Evolutionary conservation across 2,888 invertebrate genomes (phyloP), one percentile per base, ranked within the genome.

Genomic region (Trichopria drosophilae): DNA sequence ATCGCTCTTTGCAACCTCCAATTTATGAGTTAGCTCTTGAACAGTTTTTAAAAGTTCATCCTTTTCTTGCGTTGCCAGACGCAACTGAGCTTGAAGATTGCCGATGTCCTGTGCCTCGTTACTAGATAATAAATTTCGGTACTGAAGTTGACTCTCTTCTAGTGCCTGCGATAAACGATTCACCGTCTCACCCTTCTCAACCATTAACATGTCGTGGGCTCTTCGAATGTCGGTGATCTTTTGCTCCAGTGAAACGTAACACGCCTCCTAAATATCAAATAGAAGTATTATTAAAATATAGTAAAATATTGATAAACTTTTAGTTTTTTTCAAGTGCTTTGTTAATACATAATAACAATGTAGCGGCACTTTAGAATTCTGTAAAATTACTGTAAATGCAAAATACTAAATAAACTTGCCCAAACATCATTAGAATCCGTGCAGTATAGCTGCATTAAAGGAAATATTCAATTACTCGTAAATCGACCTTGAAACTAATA

Each of bases 111-210:
- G 81, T 13, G 67, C 76, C 1, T 76, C 76, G 6, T 81, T 68
- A 12, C 61, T 75, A 12, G 79, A 67, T 60, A 75, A 79, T 40
- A 79, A 56, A 52, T 78, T 76, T 6, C 76, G 72, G 57, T 73
- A 79, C 29, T 77, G 77, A 6, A 71, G 59, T 59, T 86, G 86
- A 1, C 84, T 81, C 5, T 81, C 79, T 54, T 83, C 81, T 36
- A 86, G 61, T 16, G 82, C 84, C 16, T 76, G 73, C 1, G 81
- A 82, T n/a, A 86, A 61, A 34, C 81, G 78, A 69, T 85, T 85
- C 51, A 86, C 84, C 12, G 81, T 82, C 1, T 79, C 78, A 0
- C 81, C 81, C 56, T 85, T 86, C 31, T 86, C 85, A 36, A 83
- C 77, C 32, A 85, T 64, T 55, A 85, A 75, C 3, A 78, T 75